Percentiles rank a stretch among this genome's conserved stretches.
Evolutionary conservation across 1,140 invertebrate genomes (phyloP).

Genomic region (Meloidogyne hapla): DNA sequence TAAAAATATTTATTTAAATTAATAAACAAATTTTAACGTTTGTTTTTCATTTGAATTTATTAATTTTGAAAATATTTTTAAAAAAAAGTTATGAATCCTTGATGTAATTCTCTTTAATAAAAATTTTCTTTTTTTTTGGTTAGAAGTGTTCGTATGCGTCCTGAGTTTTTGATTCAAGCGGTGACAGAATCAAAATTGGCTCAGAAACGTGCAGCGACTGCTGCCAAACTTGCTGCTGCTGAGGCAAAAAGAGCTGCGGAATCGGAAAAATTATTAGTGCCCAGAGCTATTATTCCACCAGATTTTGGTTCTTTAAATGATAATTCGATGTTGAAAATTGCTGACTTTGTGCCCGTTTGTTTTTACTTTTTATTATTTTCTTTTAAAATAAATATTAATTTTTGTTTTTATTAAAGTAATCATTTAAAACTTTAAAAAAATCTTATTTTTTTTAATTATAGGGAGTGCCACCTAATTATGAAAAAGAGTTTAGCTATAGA

Average conservation of each 20-base stretch:
- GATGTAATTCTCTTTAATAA: no score
- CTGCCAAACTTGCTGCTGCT: slow-evolving; percentile 12
- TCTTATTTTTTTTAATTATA: background rate
- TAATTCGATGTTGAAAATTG: slow-evolving; percentile 19
- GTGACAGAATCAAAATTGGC: slow-evolving; percentile 13
- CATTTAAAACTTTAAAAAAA: no score
- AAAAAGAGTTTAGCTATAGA: slow-evolving; percentile 10
- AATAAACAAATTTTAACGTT: no score
- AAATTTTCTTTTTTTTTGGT: background rate
- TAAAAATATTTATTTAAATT: no score
- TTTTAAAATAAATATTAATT: no score
- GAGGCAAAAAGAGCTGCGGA: background rate
- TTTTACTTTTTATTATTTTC: background rate
- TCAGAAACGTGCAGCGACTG: background rate
- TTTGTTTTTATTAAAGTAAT: no score
- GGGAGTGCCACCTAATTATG: slow-evolving; percentile 11
- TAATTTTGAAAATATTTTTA: no score
- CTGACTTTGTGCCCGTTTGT: slow-evolving; percentile 17
- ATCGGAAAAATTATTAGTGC: background rate
- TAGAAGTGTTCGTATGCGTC: slow-evolving; percentile 17
- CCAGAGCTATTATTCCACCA: slow-evolving; percentile 1
- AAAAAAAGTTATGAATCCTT: no score
- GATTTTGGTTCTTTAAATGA: background rate
- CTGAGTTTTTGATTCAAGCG: slow-evolving; percentile 17
- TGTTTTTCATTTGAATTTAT: no score